A percentile compares a stretch with the other conserved stretches of the same genome.
Conservation (phyloP, 2,888 invertebrate genomes). For the Smittia sp. region DNA sequence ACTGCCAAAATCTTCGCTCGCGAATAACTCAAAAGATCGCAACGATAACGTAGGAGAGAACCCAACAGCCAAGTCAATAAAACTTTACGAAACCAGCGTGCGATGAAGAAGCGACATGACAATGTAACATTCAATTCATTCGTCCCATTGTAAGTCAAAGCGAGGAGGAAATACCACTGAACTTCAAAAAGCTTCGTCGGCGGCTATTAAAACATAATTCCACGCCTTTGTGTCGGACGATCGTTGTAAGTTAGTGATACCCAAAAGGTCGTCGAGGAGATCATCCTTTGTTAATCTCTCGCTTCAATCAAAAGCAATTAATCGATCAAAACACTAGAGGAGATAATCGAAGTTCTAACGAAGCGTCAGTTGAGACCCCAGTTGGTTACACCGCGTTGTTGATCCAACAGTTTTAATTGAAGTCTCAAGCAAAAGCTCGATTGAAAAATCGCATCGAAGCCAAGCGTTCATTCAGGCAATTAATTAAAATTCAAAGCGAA, state of each 20-base stretch:
- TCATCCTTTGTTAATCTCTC: too few relatives aligned
- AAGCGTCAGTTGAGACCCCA: too few relatives aligned
- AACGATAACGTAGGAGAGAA: not conserved
- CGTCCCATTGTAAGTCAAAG: not conserved
- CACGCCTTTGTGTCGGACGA: not conserved
- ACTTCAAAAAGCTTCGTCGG: not conserved
- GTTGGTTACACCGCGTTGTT: too few relatives aligned
- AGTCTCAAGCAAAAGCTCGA: too few relatives aligned
- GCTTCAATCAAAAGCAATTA: not conserved
- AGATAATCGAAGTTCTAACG: too few relatives aligned
- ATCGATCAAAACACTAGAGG: not conserved
- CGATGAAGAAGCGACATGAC: not conserved
- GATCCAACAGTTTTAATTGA: too few relatives aligned
- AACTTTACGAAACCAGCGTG: not conserved
- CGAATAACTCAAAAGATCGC: not conserved
- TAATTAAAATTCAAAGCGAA: too few relatives aligned
- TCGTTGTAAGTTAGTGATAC: not conserved
- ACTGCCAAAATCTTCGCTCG: not conserved
- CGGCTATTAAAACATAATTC: not conserved
- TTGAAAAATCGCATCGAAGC: too few relatives aligned
- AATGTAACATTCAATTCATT: not conserved
- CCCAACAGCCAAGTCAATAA: not conserved
- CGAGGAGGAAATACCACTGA: slow-evolving; percentile 8
- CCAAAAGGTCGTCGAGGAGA: not conserved
- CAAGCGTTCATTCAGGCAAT: too few relatives aligned